Evolutionary conservation across 2,797 vertebrate species (phyloP), one percentile per base, ranked within the genome.

Genomic region (Gymnopithys bicolor): DNA sequence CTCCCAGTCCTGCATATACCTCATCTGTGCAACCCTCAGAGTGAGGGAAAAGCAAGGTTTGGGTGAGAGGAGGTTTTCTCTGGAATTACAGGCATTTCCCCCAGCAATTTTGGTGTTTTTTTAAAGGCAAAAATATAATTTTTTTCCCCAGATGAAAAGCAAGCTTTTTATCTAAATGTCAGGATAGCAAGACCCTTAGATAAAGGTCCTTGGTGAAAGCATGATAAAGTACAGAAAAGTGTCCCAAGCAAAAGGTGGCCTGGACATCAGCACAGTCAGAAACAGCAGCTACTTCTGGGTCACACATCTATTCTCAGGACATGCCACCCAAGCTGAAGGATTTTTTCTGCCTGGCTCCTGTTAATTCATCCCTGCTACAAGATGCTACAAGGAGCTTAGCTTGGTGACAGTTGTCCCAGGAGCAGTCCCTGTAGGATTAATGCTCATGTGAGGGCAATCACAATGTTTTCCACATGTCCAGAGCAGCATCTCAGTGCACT

Each of bases 1-100:
- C n/a, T 8, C 66, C 49, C 52, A 33, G 84, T 37, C 5, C 1
- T 1, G 14, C 30, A 1, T 1, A 1, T 23, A 3, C 28, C 0
- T 3, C 2, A 0, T 23, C 64, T 78, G 75, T 1, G 7, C 16
- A 16, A 5, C 55, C 25, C 67, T 35, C 77, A 13, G 8, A 33
- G 25, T 1, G 24, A 13, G 35, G 17, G 13, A 30, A 63, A 58
- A 63, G 25, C 41, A 23, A 62, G 37, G 14, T 0, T 0, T 41
- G 43, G 28, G 24, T 0, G 2, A 43, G 6, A 30, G 21, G 11
- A 63, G 43, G 7, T 5, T 53, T 84, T 19, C 45, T 71, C 27
- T 30, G 69, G 49, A 68, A 27, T 18, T 21, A 13, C 18, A 52
- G 35, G 10, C 35, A 10, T 55, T 70, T 74, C 11, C 6, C 24